Base-by-base conservation (phyloP, 2,888 invertebrate genomes). In the Cecidostiba fungosa region DNA sequence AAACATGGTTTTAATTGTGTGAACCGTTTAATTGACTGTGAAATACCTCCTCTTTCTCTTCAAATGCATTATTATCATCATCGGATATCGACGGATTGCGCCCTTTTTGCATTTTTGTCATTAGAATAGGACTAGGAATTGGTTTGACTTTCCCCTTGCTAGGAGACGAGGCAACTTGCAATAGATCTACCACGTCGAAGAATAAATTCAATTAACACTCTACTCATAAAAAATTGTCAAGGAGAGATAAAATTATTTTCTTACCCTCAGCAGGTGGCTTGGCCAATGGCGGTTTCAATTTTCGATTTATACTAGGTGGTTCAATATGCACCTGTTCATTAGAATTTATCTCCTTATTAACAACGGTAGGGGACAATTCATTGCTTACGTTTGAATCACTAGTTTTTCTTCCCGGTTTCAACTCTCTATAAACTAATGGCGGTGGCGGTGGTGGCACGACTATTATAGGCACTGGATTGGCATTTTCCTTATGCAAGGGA, bases 301-400 rank as follows among this genome's bases (percentile, higher is more conserved):
- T 96, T 78, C 98, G 95, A 92, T 98, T 96, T 39, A 98, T 97
- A 54, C 95, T 95, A 19, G 98, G 97, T 69, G 97, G 97, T 85
- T 96, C 91, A 10, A 92, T 91, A 19, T 93, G 92, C 82, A 90
- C 91, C 87, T 92, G 92, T 85, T 92, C 93, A 12, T 91, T 89
- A 29, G 92, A 91, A 87, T 92, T 93, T n/a, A 89, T 85, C 76
- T 93, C 92, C 32, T 89, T 88, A 4, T 90, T 78, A 77, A 88
- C 86, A 10, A 66, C 86, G 72, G 87, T 88, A 5, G 91, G 94
- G 0, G 94, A 94, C 32, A 93, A 91, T 88, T 94, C 94, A 87
- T 93, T 94, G 77, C 94, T 93, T 36, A 92, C 89, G 69, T 92
- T 89, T 5, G 93, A 93, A 59, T 93, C 93, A 81, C 92, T 93